These are phyloP conservation scores for Epinephelus awoara DNA, from an alignment of 2,797 vertebrate genomes.

Conservation along the genomic window DNA sequence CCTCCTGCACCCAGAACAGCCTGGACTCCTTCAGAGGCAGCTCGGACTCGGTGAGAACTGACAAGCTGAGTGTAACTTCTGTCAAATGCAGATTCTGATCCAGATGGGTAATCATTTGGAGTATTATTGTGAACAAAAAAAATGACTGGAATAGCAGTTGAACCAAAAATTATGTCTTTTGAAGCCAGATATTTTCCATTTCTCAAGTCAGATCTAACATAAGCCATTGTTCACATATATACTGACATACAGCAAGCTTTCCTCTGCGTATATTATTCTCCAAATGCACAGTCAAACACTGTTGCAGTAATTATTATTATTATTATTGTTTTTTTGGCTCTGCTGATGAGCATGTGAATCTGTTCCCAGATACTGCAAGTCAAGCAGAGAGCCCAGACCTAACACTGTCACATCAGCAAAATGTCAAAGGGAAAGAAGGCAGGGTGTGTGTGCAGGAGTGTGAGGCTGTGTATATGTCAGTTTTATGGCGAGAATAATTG, in stretches of 20 bases:
- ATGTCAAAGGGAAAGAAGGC: constrained; percentile 49
- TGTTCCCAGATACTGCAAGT: constrained; percentile 57
- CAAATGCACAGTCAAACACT: constrained; percentile 29
- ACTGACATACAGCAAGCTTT: constrained; percentile 25
- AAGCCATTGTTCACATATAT: constrained; percentile 17
- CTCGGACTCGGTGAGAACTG: constrained; percentile 90
- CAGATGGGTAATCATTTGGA: constrained; percentile 11
- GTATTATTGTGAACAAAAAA: neutral
- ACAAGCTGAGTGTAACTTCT: constrained; percentile 1
- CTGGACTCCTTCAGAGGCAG: constrained; percentile 92
- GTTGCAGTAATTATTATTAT: constrained; percentile 30
- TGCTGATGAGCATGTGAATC: constrained; percentile 44
- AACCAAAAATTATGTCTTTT: neutral
- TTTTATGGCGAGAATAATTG: constrained; percentile 24
- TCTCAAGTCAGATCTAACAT: constrained; percentile 11
- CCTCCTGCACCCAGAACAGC: constrained; percentile 89
- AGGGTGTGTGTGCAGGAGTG: constrained; percentile 12
- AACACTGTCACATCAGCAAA: constrained; percentile 69
- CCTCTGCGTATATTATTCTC: constrained; percentile 14
- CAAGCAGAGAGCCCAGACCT: constrained; percentile 42
- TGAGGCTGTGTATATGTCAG: neutral
- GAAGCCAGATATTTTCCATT: constrained; percentile 12
- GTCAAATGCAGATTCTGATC: constrained; percentile 8
- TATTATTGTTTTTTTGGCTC: constrained; percentile 59
- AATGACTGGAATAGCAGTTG: neutral